These are phyloP conservation scores for Pyralis farinalis DNA, from an alignment of 2,888 invertebrate species.

Conservation along the genomic window DNA sequence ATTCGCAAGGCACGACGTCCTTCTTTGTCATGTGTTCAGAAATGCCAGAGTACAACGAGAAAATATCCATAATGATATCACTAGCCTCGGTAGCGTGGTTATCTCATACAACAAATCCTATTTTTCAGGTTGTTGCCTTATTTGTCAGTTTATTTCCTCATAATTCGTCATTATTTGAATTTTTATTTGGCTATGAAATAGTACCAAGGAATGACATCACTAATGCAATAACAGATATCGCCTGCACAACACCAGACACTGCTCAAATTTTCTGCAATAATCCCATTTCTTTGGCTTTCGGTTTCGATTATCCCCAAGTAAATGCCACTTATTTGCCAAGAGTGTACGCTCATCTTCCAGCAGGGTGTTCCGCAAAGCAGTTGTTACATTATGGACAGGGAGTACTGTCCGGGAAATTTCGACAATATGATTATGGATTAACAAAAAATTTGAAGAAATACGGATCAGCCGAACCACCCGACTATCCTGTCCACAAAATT, in stretches of 20 bases:
- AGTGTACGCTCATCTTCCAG: neutral
- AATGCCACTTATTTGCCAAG: neutral
- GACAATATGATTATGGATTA: neutral
- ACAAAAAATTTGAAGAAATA: neutral
- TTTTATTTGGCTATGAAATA: constrained; percentile 2
- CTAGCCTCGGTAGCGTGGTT: neutral
- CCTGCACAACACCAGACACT: neutral
- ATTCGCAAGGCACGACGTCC: constrained; percentile 1
- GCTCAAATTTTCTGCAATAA: constrained; percentile 1
- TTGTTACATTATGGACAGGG: neutral
- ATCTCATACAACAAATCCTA: neutral
- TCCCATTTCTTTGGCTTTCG: neutral
- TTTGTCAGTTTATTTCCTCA: neutral
- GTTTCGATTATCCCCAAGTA: constrained; percentile 1
- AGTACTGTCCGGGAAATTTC: neutral
- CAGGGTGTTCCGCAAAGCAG: neutral
- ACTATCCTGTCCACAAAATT: constrained; percentile 3
- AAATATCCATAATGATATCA: constrained; percentile 11
- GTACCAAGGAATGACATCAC: neutral
- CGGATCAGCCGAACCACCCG: neutral
- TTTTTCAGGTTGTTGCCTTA: neutral
- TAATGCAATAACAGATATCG: neutral
- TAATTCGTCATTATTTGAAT: neutral
- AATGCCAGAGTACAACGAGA: constrained; percentile 17
- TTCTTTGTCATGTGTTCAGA: constrained; percentile 7